These are phyloP conservation scores for Gallirallus australis DNA, from an alignment of 2,797 vertebrate genomes.

Conservation along the genomic window DNA sequence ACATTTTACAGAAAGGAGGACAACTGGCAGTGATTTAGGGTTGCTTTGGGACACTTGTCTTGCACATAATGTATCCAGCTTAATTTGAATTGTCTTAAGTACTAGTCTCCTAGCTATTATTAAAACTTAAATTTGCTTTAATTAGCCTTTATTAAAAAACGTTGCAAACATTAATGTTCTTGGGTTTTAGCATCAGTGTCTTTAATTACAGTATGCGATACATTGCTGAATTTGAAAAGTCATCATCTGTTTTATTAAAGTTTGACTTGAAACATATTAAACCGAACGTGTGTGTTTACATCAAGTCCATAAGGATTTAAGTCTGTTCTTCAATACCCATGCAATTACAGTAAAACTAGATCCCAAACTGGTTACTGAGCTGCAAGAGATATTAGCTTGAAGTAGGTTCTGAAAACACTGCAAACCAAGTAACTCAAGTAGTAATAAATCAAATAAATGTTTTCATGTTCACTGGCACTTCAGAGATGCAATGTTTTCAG, in stretches of 20 bases:
- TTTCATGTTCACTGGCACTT: background rate
- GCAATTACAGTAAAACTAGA: background rate
- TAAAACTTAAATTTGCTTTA: conserved; percentile 47
- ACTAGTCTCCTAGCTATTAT: background rate
- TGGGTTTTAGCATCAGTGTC: background rate
- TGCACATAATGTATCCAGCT: background rate
- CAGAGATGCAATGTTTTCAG: background rate
- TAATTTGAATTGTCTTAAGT: conserved; percentile 14
- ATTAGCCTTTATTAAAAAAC: conserved; percentile 30
- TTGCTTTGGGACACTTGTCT: conserved; percentile 7
- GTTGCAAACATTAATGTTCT: background rate
- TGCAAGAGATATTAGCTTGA: background rate
- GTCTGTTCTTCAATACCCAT: background rate
- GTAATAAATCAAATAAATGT: background rate
- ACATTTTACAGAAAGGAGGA: background rate
- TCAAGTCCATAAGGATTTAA: background rate
- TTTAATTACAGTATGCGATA: background rate
- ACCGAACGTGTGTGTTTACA: background rate
- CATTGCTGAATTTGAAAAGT: background rate
- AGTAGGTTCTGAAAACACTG: background rate
- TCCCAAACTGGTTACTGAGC: background rate
- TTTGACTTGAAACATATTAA: background rate
- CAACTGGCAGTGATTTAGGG: background rate
- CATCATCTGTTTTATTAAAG: background rate
- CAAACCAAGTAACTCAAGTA: background rate